phyloP scores from a whole-genome alignment of 2,113 vertebrate genomes.

The Leptobrachium ailaonicum region DNA sequence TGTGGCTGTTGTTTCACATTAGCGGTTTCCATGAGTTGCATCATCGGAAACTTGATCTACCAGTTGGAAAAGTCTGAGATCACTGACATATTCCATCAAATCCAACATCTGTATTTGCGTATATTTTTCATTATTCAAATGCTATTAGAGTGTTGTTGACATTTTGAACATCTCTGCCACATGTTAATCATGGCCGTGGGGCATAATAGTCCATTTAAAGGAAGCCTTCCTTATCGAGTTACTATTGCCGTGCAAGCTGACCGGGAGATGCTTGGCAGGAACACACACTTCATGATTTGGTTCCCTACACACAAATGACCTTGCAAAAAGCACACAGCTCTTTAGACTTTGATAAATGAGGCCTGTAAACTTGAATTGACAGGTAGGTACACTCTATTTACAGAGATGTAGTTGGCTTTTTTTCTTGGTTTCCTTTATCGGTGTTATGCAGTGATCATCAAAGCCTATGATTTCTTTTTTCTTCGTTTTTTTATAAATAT shows the following conservation, averaged over 20 bases:
- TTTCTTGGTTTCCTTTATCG: background rate
- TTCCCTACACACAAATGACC: conserved; percentile 44
- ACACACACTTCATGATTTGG: conserved; percentile 48
- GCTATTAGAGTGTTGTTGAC: background rate
- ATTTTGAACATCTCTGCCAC: background rate
- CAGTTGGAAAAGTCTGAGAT: no score
- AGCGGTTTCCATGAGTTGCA: no score
- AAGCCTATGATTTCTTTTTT: no score
- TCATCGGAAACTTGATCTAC: no score
- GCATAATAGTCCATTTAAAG: background rate
- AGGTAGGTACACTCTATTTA: conserved; percentile 17
- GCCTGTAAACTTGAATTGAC: conserved; percentile 36
- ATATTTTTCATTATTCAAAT: background rate
- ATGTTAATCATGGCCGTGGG: background rate
- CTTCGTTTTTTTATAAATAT: no score
- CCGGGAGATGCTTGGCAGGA: conserved; percentile 25
- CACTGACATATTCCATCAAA: background rate
- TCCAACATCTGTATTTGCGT: background rate
- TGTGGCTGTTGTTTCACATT: no score
- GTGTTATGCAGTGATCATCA: background rate
- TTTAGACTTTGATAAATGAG: conserved; percentile 41
- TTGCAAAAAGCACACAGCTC: conserved; percentile 35
- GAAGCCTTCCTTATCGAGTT: conserved; percentile 20
- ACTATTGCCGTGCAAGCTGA: conserved; percentile 13
- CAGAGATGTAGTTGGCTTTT: conserved; percentile 5